These are phyloP conservation scores for Buceros bicornis DNA, from an alignment of 2,797 vertebrate genomes.

Conservation along the genomic window DNA sequence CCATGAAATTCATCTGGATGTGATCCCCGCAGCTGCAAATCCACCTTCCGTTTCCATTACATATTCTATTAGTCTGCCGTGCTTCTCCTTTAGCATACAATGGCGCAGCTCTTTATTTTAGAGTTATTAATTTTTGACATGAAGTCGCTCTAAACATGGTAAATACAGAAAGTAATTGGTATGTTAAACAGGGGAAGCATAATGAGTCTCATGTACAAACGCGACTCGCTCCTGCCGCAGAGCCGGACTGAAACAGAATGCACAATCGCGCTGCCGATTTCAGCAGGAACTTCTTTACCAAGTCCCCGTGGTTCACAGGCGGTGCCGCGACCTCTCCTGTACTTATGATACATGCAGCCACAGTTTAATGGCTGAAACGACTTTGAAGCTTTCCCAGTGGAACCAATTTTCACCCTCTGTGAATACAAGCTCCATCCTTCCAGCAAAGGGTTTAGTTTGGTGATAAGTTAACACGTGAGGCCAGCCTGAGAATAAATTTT, in stretches of 20 bases:
- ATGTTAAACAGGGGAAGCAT: slow-evolving; percentile 53
- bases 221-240: slow-evolving; percentile 20
- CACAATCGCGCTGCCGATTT: slow-evolving; percentile 12
- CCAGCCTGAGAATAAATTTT: slow-evolving; percentile 63
- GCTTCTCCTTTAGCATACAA: background rate
- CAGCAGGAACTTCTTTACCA: slow-evolving; percentile 36
- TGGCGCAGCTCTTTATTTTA: background rate
- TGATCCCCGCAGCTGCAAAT: slow-evolving; percentile 19
- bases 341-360: slow-evolving; percentile 69
- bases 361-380: slow-evolving; percentile 79
- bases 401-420: slow-evolving; percentile 80
- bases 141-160: slow-evolving; percentile 33
- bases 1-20: background rate
- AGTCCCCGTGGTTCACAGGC: slow-evolving; percentile 56
- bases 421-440: slow-evolving; percentile 65
- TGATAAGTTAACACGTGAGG: slow-evolving; percentile 70
- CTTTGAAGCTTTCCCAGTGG: slow-evolving; percentile 76
- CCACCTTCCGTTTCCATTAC: background rate
- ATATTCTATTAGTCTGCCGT: background rate
- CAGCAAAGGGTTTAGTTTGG: slow-evolving; percentile 66
- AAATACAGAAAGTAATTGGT: slow-evolving; percentile 62
- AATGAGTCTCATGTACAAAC: slow-evolving; percentile 58
- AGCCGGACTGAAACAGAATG: slow-evolving; percentile 37
- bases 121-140: slow-evolving; percentile 70
- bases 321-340: slow-evolving; percentile 59